Base-by-base conservation (phyloP, 1,140 invertebrate genomes). In the Ceratina japonica region DNA sequence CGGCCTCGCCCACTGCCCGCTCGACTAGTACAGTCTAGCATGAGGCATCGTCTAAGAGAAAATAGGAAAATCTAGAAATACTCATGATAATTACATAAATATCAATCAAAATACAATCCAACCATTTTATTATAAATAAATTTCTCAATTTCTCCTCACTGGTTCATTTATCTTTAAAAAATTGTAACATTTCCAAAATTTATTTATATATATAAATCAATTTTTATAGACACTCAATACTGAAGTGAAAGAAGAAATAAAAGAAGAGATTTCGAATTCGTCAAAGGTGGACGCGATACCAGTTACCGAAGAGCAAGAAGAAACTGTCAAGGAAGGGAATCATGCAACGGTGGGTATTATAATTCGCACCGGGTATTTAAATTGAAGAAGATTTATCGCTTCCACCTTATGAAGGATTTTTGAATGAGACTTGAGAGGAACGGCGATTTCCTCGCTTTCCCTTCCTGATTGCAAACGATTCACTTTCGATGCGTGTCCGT, bases 391-490 rank as follows among this genome's bases (percentile, higher is more conserved):
- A 27, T 2, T 22, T n/a, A 8, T 62, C 13, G 37, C 13, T 61
- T 31, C 69, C 69, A 27, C 18, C 22, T 63, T 22, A 8, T 44
- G 10, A 44, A 44, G 27, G 4, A 16, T 61, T 31, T 24, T 66
- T 8, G 12, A 54, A 22, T 20, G 13, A 37, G 44, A 4, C 2
- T 5, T n/a, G n/a, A n/a, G 3, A 20, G 8, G 16, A 77, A 70
- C 10, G 16, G 24, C 15, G 44, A 54, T 72, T 77, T 63, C 68
- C 68, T 62, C 61, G 51, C 68, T 78, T 78, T 78, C 68, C 69
- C 69, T 78, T 72, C 75, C 59, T 63, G 59, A 54, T 72, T 68
- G 75, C 72, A 72, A 78, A 31, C 52, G n/a, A 64, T 63, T 78
- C 69, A 24, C 75, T 71, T 72, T 77, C 75, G 16, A 59, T 44